Conservation (phyloP, 1,140 invertebrate species). For the Drosophila kurseongensis region DNA sequence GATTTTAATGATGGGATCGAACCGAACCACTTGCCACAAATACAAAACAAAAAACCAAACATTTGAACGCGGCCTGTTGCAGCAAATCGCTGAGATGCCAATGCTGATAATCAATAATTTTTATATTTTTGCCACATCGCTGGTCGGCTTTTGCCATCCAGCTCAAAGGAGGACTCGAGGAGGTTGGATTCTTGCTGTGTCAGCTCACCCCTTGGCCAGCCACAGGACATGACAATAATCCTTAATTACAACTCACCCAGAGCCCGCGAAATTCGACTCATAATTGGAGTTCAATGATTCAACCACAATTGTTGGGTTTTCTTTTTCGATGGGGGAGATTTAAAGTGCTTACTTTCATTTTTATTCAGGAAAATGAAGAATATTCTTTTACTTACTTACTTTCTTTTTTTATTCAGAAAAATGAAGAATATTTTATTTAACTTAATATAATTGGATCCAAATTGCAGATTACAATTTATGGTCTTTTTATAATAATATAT, state of each 20-base stretch:
- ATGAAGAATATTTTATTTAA: too few species aligned
- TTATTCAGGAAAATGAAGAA: neutral
- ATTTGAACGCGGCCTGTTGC: constrained; percentile 56
- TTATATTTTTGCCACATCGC: constrained; percentile 76
- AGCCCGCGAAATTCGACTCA: constrained; percentile 14
- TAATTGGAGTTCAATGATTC: constrained; percentile 42
- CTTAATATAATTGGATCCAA: too few species aligned
- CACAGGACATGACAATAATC: constrained; percentile 56
- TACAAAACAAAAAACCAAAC: constrained; percentile 11
- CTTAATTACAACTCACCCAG: constrained; percentile 46
- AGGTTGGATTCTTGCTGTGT: neutral
- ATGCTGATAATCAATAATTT: constrained; percentile 82
- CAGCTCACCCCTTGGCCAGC: constrained; percentile 2
- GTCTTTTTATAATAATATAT: too few species aligned
- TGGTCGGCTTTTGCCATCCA: constrained; percentile 33
- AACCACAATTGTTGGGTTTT: neutral
- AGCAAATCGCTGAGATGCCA: constrained; percentile 77
- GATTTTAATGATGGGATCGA: constrained; percentile 81
- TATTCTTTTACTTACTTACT: too few species aligned
- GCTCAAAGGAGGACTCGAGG: constrained; percentile 29
- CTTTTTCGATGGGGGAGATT: neutral
- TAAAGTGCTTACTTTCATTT: neutral
- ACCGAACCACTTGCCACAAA: neutral
- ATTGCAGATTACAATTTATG: too few species aligned
- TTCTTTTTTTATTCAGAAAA: too few species aligned